Percentiles rank a stretch among this genome's conserved stretches.
Conservation (phyloP, 2,113 vertebrate genomes). For the Mobula birostris region DNA sequence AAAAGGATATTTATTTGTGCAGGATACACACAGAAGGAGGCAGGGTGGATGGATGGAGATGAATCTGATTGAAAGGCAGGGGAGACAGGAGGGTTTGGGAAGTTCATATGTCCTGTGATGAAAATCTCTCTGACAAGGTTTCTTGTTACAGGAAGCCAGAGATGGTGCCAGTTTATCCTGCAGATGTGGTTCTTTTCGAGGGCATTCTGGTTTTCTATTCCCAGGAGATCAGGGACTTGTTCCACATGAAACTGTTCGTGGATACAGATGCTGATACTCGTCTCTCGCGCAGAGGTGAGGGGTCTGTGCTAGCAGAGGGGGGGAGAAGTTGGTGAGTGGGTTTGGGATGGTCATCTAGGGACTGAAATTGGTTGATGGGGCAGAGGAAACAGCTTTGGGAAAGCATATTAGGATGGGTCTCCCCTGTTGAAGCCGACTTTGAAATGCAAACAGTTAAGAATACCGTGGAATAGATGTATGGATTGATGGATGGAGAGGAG, state of each 20-base stretch:
- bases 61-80: neutral
- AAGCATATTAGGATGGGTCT: too few relatives aligned
- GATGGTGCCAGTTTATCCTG: slow-evolving; percentile 36
- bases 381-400: too few relatives aligned
- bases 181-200: slow-evolving; percentile 38
- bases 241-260: slow-evolving; percentile 40
- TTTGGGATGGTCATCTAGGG: too few relatives aligned
- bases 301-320: neutral
- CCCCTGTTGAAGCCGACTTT: too few relatives aligned
- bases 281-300: slow-evolving; percentile 36
- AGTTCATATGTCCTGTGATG: neutral
- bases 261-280: slow-evolving; percentile 39
- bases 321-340: too few relatives aligned
- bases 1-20: too few relatives aligned
- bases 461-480: too few relatives aligned
- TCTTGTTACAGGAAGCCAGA: neutral
- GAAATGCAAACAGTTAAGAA: too few relatives aligned
- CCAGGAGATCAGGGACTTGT: slow-evolving; percentile 37
- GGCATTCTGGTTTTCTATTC: slow-evolving; percentile 38
- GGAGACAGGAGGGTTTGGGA: neutral
- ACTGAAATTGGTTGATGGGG: too few relatives aligned
- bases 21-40: too few relatives aligned
- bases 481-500: too few relatives aligned
- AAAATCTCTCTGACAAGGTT: neutral
- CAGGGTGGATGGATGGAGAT: neutral